phyloP scores from a whole-genome alignment of 2,797 vertebrate genomes.

The Hydrocynus forskahlii region DNA sequence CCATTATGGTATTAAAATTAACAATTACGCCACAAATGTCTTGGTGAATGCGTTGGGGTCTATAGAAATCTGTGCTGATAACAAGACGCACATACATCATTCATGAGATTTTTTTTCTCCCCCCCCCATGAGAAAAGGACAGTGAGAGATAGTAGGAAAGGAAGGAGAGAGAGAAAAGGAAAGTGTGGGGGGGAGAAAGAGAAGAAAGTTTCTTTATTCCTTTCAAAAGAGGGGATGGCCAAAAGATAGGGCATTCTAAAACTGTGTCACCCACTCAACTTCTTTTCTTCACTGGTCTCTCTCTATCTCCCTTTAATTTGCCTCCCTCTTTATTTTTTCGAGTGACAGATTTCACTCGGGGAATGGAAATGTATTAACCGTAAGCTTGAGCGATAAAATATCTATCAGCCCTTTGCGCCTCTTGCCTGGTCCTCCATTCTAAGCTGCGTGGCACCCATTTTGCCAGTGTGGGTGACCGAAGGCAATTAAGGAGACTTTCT shows the following conservation, averaged over 20 bases:
- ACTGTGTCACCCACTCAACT: conserved; percentile 81
- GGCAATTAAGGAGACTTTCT: conserved; percentile 82
- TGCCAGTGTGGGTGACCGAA: conserved; percentile 87
- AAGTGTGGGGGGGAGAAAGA: conserved; percentile 74
- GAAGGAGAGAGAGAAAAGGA: conserved; percentile 70
- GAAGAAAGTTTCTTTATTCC: conserved; percentile 92
- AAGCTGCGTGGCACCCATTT: conserved; percentile 85
- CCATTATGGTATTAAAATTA: conserved; percentile 99
- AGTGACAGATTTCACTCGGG: conserved; percentile 96
- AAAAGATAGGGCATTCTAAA: conserved; percentile 92
- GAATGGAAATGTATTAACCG: conserved; percentile 99
- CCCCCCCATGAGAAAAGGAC: conserved; percentile 69
- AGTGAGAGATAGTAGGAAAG: conserved; percentile 79
- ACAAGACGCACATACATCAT: conserved; percentile 99
- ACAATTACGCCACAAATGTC: conserved; percentile 99
- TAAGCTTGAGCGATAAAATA: conserved; percentile 96
- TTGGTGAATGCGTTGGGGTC: conserved; percentile 95
- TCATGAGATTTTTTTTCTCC: conserved; percentile 94
- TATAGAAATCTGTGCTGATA: conserved; percentile 99
- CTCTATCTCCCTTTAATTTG: conserved; percentile 87
- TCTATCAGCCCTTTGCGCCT: conserved; percentile 82
- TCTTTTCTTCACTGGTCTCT: conserved; percentile 76
- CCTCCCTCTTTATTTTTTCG: conserved; percentile 82
- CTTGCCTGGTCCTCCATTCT: conserved; percentile 80
- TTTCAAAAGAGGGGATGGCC: conserved; percentile 93